A percentile compares a stretch with the other conserved stretches of the same genome.
Conservation (phyloP, 35 echinoderm and acorn worm species). For the Strongylocentrotus purpuratus region DNA sequence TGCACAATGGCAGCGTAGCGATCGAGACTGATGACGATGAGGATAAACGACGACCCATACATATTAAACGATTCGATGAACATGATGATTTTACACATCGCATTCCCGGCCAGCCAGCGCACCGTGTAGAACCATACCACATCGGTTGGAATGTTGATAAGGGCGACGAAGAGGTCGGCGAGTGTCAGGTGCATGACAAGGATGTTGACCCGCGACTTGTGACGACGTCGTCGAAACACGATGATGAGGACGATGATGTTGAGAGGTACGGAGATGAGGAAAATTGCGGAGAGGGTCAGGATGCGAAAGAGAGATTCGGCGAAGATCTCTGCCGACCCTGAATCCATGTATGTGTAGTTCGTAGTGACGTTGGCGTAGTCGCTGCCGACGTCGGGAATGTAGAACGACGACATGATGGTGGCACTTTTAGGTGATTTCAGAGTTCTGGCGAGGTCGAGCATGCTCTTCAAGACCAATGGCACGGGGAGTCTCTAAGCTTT, state of each 20-base stretch:
- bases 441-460: background rate
- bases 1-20: conserved; percentile 73
- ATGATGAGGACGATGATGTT: conserved; percentile 59
- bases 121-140: conserved; percentile 61
- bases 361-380: background rate
- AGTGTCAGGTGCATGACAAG: conserved; percentile 72
- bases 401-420: conserved; percentile 27
- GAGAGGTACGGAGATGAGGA: conserved; percentile 53
- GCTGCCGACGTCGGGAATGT: conserved; percentile 19
- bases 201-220: conserved; percentile 71
- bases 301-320: conserved; percentile 27
- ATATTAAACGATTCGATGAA: conserved; percentile 55
- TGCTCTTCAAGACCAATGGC: background rate
- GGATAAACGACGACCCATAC: conserved; percentile 63
- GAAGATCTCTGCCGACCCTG: conserved; percentile 19
- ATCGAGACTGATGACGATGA: conserved; percentile 77
- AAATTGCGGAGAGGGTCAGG: background rate
- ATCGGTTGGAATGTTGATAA: conserved; percentile 69
- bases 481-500: too few relatives aligned
- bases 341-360: background rate
- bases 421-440: conserved; percentile 15
- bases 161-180: conserved; percentile 66
- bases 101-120: conserved; percentile 56
- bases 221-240: conserved; percentile 56
- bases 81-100: conserved; percentile 61